phyloP scores from a whole-genome alignment of 2,113 vertebrate genomes.

The Prietella phreatophila region DNA sequence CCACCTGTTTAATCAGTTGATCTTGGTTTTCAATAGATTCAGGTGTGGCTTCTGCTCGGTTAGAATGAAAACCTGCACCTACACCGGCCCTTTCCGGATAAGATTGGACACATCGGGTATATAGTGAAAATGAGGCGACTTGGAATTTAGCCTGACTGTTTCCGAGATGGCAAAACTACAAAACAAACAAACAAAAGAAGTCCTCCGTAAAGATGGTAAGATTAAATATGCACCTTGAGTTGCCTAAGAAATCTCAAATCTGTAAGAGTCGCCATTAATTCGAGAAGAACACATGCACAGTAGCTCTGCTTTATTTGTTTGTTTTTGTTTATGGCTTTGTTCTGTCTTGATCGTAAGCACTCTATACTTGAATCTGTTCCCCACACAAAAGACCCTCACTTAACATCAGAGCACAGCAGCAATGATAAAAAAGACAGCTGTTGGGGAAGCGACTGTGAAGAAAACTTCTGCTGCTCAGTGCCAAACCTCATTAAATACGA shows the following conservation, averaged over 20 bases:
- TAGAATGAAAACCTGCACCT: too few species aligned
- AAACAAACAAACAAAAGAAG: too few species aligned
- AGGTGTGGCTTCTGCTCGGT: too few species aligned
- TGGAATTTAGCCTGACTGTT: background rate
- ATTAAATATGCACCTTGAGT: background rate
- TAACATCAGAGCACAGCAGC: background rate
- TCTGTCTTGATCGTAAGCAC: background rate
- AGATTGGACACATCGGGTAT: too few species aligned
- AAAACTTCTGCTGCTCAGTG: conserved; percentile 53
- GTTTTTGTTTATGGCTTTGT: background rate
- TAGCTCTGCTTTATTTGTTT: background rate
- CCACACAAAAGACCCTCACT: background rate
- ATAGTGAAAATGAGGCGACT: background rate
- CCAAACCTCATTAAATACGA: conserved; percentile 60
- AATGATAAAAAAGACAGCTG: conserved; percentile 56
- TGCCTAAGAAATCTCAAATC: background rate
- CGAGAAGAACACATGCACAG: background rate
- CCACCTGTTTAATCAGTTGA: too few species aligned
- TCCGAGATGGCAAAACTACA: background rate
- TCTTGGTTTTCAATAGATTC: too few species aligned
- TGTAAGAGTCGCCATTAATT: background rate
- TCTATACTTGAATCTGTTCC: background rate
- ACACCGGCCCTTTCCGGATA: too few species aligned
- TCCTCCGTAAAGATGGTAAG: background rate
- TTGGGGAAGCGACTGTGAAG: conserved; percentile 56